phyloP scores from a whole-genome alignment of 2,113 vertebrate species.

The Crotalus helleri region DNA sequence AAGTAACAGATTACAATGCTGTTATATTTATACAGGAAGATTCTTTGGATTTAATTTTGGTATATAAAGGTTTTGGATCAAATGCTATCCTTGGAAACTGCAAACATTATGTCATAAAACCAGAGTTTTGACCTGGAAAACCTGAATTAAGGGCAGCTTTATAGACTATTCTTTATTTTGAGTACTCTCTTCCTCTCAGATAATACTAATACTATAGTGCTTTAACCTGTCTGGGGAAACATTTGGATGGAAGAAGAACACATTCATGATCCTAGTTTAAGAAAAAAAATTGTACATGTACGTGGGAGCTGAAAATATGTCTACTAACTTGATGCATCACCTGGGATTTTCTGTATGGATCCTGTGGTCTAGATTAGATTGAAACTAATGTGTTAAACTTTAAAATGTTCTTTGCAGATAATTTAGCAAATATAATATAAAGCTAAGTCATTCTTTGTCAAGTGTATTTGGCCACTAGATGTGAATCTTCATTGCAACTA shows the following conservation, averaged over 20 bases:
- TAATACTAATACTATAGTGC: slow-evolving; percentile 20
- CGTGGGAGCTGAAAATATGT: neutral
- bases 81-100: slow-evolving; percentile 41
- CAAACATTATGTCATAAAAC: slow-evolving; percentile 23
- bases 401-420: neutral
- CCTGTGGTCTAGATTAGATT: neutral
- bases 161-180: slow-evolving; percentile 41
- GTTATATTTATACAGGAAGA: slow-evolving; percentile 43
- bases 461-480: neutral
- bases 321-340: neutral
- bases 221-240: neutral
- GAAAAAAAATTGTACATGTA: neutral
- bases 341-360: neutral
- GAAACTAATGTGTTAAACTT: neutral
- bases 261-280: neutral
- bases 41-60: slow-evolving; percentile 30
- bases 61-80: slow-evolving; percentile 4
- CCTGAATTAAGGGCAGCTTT: slow-evolving; percentile 48
- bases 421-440: neutral
- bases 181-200: slow-evolving; percentile 35
- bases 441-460: neutral
- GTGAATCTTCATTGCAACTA: neutral
- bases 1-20: slow-evolving; percentile 45
- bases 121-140: slow-evolving; percentile 10
- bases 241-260: neutral